Conservation (phyloP, 2,113 vertebrate species). For the Ibidorhyncha struthersii region DNA sequence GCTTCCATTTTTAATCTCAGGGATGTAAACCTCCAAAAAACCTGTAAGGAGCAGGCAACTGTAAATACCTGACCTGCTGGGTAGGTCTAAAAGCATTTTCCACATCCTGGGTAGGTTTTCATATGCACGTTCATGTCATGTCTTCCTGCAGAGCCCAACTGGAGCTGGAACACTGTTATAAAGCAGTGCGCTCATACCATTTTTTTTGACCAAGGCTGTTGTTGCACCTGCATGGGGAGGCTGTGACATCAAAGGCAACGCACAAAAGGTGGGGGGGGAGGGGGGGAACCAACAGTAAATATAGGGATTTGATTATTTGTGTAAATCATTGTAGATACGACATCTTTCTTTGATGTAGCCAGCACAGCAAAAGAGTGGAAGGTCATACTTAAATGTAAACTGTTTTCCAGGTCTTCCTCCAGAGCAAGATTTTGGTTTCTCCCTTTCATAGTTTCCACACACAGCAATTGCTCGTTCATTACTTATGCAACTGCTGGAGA, state of each 20-base stretch:
- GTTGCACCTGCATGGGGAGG: slow-evolving; percentile 18
- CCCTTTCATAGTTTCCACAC: not conserved
- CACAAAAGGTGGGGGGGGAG: slow-evolving; percentile 42
- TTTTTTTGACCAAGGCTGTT: not conserved
- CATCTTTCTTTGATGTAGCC: slow-evolving; percentile 64
- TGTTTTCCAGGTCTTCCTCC: not conserved
- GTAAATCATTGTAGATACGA: not conserved
- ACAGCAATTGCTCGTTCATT: not conserved
- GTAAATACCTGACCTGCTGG: not conserved
- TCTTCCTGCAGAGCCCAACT: not conserved
- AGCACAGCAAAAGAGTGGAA: not conserved
- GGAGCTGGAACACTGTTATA: not conserved
- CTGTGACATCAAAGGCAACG: slow-evolving; percentile 63
- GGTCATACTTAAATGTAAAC: not conserved
- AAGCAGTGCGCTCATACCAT: not conserved
- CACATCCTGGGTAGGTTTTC: not conserved
- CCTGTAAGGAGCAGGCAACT: not conserved
- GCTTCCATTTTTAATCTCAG: not conserved
- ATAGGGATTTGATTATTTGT: slow-evolving; percentile 52
- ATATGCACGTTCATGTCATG: rapidly evolving
- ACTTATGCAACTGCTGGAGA: not conserved
- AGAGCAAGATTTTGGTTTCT: not conserved
- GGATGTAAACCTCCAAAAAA: not conserved
- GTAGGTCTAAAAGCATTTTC: not conserved
- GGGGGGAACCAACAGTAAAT: no score